Base-by-base conservation (phyloP, 2,888 invertebrate species). In the Drosophila mettleri region DNA sequence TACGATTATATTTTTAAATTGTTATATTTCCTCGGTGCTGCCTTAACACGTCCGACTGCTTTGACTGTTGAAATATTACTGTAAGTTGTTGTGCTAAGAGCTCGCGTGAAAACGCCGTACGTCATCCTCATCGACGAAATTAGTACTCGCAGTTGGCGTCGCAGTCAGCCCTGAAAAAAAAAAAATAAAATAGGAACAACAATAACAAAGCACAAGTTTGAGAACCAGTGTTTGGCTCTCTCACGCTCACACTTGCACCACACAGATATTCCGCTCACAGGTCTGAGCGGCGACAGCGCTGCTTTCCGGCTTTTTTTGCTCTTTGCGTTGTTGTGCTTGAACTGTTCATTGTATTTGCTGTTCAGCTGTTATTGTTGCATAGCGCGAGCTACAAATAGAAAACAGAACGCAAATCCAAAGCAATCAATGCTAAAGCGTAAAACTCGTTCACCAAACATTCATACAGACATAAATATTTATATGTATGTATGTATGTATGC, bases 91-190 rank as follows among this genome's bases (percentile, higher is more conserved):
- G 67, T 61, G 70, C 58, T 74, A 68, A 72, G 69, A 69, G 69
- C 72, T 69, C 74, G 68, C 86, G 80, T 88, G 90, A 90, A 87
- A 85, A 80, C 62, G 53, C 45, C 53, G 69, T 63, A 48, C 76
- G 70, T 70, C 76, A 70, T 78, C 88, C 89, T 90, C 90, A 90
- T 85, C 87, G 85, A 89, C 87, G 55, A 85, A 89, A 84, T 82
- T 90, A 88, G 84, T 84, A 51, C 61, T 57, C 59, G 60, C 48
- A 38, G 65, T 54, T 48, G 33, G 24, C 51, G 49, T 45, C 41
- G 36, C 46, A 24, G 66, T 54, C 38, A 36, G 49, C 20, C 51
- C 53, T 58, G 63, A 46, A 59, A 65, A 64, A 57, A 16, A 54
- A 12, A 20, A 31, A 12, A 55, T 58, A 54, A 58, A 46, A 18